A percentile compares a stretch with the other conserved stretches of the same genome.
Evolutionary conservation across 2,888 invertebrate species (phyloP).

Genomic region (Antheraea yamamai): DNA sequence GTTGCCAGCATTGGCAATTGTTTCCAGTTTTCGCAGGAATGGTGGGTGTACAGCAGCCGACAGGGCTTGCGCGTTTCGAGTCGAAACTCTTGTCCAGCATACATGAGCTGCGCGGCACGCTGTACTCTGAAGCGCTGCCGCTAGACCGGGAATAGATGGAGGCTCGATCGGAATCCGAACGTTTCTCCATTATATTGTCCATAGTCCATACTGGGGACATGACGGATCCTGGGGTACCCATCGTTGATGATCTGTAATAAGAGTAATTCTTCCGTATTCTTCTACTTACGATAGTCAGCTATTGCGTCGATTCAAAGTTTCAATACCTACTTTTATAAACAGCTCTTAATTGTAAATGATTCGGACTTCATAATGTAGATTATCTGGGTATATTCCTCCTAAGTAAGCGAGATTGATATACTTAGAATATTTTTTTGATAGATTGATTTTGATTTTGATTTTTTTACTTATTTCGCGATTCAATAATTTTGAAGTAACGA

Average conservation of each 20-base stretch:
- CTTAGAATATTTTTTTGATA: not conserved
- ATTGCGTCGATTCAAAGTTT: not conserved
- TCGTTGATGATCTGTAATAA: conserved; percentile 81
- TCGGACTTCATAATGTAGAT: not conserved
- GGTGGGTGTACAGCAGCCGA: conserved; percentile 79
- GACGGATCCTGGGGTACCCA: conserved; percentile 74
- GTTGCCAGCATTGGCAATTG: conserved; percentile 71
- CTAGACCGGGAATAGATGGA: conserved; percentile 86
- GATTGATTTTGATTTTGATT: too few species aligned
- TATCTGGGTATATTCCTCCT: not conserved
- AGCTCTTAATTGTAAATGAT: not conserved
- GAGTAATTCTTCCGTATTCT: not conserved
- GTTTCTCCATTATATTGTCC: conserved; percentile 75
- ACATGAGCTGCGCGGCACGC: conserved; percentile 77
- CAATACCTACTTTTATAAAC: not conserved
- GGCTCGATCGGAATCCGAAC: conserved; percentile 82
- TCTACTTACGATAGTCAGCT: not conserved
- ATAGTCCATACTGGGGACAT: conserved; percentile 83
- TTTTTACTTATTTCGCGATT: too few species aligned
- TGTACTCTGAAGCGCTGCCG: conserved; percentile 85
- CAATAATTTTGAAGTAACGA: too few species aligned
- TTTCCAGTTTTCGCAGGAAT: conserved; percentile 79
- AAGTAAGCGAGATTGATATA: not conserved
- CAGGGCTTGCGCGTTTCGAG: conserved; percentile 68
- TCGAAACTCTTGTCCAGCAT: conserved; percentile 77